These are phyloP conservation scores for Octopus sinensis DNA, from an alignment of 1,140 invertebrate species.

Conservation along the genomic window DNA sequence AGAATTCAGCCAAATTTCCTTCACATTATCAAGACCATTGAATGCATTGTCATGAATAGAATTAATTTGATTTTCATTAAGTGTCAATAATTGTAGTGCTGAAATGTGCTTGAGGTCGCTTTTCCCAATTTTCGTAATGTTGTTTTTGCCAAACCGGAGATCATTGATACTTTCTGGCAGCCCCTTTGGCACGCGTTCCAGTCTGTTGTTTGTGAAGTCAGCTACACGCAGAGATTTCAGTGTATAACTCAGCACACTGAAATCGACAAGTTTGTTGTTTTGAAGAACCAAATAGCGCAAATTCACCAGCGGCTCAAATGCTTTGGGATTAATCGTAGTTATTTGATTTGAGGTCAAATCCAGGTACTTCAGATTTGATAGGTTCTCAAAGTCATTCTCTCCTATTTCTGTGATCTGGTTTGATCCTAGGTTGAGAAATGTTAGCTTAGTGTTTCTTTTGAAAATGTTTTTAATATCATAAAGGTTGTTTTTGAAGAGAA, in stretches of 20 bases:
- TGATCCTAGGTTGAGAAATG: slow-evolving; percentile 70
- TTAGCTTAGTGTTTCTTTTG: slow-evolving; percentile 59
- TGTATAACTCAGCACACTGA: slow-evolving; percentile 70
- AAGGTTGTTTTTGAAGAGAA: slow-evolving; percentile 57
- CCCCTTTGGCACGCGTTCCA: slow-evolving; percentile 76
- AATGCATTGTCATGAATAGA: slow-evolving; percentile 82
- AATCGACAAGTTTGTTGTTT: slow-evolving; percentile 71
- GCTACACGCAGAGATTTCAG: slow-evolving; percentile 62
- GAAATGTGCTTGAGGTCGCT: slow-evolving; percentile 88
- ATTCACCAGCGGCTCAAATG: slow-evolving; percentile 73
- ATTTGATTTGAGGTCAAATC: slow-evolving; percentile 70
- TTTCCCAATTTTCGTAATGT: slow-evolving; percentile 69
- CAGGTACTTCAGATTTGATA: slow-evolving; percentile 40
- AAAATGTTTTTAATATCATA: slow-evolving; percentile 52
- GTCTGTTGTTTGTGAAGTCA: slow-evolving; percentile 76
- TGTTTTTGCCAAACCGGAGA: slow-evolving; percentile 75
- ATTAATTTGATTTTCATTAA: slow-evolving; percentile 74
- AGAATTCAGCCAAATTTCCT: slow-evolving; percentile 64
- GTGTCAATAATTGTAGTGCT: slow-evolving; percentile 73
- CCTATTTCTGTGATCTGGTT: slow-evolving; percentile 71
- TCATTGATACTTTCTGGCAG: slow-evolving; percentile 80
- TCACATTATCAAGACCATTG: slow-evolving; percentile 74
- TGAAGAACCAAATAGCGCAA: slow-evolving; percentile 80
- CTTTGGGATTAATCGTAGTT: slow-evolving; percentile 61
- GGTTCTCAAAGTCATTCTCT: slow-evolving; percentile 71